Base-by-base conservation (phyloP, 1,140 invertebrate genomes). In the Leucophenga varia region DNA sequence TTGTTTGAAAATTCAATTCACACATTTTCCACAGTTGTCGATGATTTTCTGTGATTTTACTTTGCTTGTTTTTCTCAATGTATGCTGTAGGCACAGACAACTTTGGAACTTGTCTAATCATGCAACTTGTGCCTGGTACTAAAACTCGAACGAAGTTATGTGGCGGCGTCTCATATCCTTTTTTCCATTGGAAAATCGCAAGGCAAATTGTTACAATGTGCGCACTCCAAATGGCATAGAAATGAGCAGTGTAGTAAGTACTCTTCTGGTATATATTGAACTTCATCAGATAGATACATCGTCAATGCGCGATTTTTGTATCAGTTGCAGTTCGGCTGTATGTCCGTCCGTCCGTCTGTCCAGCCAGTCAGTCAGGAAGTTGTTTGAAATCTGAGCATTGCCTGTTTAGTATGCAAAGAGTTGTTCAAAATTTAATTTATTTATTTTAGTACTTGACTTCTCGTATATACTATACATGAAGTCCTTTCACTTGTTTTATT, bases 1-100 rank as follows among this genome's bases (percentile, higher is more conserved):
- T 65, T 61, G 63, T 65, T 65, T 65, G 63, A 63, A 65, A 65
- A 65, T 65, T 65, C 63, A 65, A 65, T 65, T 65, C 63, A 65
- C 63, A 65, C 63, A 65, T 65, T 67, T n/a, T 67, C 22, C 63
- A 53, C 63, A 67, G 63, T 61, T 65, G 63, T 65, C 63, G 63
- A 67, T 65, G 59, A 64, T 64, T 64, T 60, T 55, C 63, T 51
- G 63, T 67, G 63, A 65, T 65, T 65, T 65, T 38, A 45, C 46
- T 46, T 61, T 42, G 38, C 38, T 22, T 51, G 5, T 25, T 25
- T 25, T n/a, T n/a, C n/a, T n/a, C n/a, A n/a, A n/a, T n/a, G n/a
- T n/a, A n/a, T n/a, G 54, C 38, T 42, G 47, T 52, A 45, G 53
- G 38, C 39, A 38, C 9, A 25, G 22, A 30, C 21, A 37, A 34